These are phyloP conservation scores for Maccullochella peelii DNA, from an alignment of 2,113 vertebrate species.

Conservation along the genomic window DNA sequence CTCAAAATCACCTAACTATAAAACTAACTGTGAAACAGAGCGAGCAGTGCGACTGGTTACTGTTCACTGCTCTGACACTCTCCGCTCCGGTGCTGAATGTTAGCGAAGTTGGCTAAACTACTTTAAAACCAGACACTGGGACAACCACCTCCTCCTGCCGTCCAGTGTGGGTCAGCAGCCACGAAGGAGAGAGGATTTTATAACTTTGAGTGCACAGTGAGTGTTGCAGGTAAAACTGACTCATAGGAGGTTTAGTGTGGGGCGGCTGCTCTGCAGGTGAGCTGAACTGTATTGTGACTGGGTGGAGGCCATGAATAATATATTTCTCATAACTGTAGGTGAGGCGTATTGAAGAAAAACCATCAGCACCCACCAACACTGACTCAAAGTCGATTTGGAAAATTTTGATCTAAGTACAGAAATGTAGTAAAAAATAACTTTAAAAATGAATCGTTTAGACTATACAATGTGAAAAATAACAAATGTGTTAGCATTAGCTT, in stretches of 20 bases:
- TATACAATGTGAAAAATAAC: background rate
- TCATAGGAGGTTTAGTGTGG: background rate
- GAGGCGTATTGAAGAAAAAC: background rate
- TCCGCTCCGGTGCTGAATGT: background rate
- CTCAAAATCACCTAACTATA: too few relatives aligned
- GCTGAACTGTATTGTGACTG: background rate
- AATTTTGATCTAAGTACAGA: background rate
- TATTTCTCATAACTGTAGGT: background rate
- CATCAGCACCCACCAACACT: background rate
- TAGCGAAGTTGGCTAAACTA: background rate
- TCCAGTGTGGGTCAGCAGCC: background rate
- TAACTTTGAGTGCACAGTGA: background rate
- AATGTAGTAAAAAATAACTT: too few relatives aligned
- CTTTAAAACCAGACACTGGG: too few relatives aligned
- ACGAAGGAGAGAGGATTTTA: too few relatives aligned
- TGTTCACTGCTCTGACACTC: background rate
- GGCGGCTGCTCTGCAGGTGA: too few relatives aligned
- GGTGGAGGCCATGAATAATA: background rate
- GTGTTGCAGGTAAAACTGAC: background rate
- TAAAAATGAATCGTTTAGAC: too few relatives aligned
- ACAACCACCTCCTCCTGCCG: background rate
- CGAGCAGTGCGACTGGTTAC: background rate
- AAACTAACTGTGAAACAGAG: too few relatives aligned
- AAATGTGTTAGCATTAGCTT: too few relatives aligned
- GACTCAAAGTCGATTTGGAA: background rate